A percentile compares a stretch with the other conserved stretches of the same genome.
Evolutionary conservation across 2,888 invertebrate genomes (phyloP).

Genomic region (Labia minor): DNA sequence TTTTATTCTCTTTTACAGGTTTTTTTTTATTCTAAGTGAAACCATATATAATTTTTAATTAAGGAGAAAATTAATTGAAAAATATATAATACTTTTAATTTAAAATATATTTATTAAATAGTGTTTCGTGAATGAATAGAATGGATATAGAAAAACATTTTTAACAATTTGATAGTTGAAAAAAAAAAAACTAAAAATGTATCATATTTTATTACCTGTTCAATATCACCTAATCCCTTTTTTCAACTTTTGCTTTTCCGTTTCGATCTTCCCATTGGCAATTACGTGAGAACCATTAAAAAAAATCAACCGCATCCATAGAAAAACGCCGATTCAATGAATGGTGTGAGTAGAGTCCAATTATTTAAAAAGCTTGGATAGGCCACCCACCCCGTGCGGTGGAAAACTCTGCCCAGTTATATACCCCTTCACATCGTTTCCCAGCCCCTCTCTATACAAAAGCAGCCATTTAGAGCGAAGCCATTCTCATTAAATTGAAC

Average conservation of each 20-base stretch:
- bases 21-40: no score
- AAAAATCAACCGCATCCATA: neutral
- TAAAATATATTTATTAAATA: no score
- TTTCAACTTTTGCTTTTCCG: constrained; percentile 5
- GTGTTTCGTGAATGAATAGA: no score
- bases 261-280: constrained; percentile 4
- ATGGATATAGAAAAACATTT: no score
- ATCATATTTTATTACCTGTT: neutral
- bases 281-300: constrained; percentile 13
- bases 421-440: neutral
- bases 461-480: neutral
- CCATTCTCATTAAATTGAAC: neutral
- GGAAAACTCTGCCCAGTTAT: no score
- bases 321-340: constrained; percentile 5
- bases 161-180: no score
- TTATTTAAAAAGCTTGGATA: constrained; percentile 13
- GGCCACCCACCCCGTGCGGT: neutral
- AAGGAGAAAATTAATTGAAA: no score
- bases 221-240: neutral
- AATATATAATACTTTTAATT: no score
- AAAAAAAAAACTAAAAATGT: no score
- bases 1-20: no score
- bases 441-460: neutral
- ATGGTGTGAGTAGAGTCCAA: neutral
- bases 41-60: no score